phyloP scores from a whole-genome alignment of 2,113 vertebrate species.

The Marcusenius ussheri region DNA sequence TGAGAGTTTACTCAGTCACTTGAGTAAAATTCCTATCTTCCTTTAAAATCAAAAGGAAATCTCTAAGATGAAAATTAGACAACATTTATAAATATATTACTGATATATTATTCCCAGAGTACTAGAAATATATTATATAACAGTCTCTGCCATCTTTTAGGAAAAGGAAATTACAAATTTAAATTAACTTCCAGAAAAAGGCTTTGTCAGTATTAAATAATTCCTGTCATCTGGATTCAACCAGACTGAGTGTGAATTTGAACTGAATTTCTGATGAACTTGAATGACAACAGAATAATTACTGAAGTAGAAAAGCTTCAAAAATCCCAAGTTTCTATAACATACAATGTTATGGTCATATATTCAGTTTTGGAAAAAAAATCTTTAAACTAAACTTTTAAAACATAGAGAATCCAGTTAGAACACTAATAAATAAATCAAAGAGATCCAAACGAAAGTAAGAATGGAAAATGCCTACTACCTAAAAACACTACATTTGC shows the following conservation, averaged over 20 bases:
- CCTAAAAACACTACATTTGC: background rate
- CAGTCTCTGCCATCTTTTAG: background rate
- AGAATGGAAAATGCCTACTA: background rate
- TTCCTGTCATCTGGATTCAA: background rate
- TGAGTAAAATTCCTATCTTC: background rate
- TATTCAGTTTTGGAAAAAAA: background rate
- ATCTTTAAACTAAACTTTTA: background rate
- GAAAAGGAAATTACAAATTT: slow-evolving; percentile 5
- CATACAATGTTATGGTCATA: background rate
- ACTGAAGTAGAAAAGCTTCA: background rate
- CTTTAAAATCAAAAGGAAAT: background rate
- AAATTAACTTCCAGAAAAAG: background rate
- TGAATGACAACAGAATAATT: background rate
- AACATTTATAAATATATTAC: background rate
- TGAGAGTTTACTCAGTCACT: background rate
- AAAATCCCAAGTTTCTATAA: background rate
- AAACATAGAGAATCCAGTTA: background rate
- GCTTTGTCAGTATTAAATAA: background rate
- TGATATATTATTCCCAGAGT: background rate
- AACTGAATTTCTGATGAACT: background rate
- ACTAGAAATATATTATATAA: background rate
- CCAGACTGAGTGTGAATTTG: background rate
- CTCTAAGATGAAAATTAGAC: background rate
- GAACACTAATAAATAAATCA: background rate
- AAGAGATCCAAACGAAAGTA: background rate